These are phyloP conservation scores for Aegotheles bennettii DNA, from an alignment of 2,113 vertebrate genomes.

Conservation along the genomic window DNA sequence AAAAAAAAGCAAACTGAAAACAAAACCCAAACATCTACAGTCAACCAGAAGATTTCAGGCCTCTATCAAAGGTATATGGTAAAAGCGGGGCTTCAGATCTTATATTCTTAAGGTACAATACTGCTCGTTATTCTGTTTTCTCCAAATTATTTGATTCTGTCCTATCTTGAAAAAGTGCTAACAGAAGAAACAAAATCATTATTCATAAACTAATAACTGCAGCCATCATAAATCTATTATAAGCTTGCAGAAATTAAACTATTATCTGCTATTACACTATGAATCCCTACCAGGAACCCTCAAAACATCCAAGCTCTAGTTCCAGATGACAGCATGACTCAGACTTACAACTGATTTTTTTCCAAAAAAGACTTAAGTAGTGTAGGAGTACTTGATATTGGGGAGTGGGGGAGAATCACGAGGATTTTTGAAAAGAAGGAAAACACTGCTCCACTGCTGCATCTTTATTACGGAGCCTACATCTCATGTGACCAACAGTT, in stretches of 20 bases:
- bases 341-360: not conserved
- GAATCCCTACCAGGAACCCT: not conserved
- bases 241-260: not conserved
- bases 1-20: not conserved
- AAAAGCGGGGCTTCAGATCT: not conserved
- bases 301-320: not conserved
- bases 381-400: conserved; percentile 12
- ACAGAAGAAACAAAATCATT: not conserved
- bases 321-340: conserved; percentile 28
- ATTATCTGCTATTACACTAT: not conserved
- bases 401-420: not conserved
- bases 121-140: not conserved
- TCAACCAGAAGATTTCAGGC: not conserved
- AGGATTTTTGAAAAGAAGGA: not conserved
- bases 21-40: not conserved
- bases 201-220: not conserved
- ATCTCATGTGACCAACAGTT: not conserved
- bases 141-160: not conserved
- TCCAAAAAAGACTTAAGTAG: not conserved
- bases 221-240: not conserved
- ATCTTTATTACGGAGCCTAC: not conserved
- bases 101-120: not conserved
- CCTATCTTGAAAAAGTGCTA: not conserved
- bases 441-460: not conserved
- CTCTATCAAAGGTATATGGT: not conserved